A percentile compares a stretch with the other conserved stretches of the same genome.
Conservation (phyloP, 2,888 invertebrate genomes). For the Myathropa florea region DNA sequence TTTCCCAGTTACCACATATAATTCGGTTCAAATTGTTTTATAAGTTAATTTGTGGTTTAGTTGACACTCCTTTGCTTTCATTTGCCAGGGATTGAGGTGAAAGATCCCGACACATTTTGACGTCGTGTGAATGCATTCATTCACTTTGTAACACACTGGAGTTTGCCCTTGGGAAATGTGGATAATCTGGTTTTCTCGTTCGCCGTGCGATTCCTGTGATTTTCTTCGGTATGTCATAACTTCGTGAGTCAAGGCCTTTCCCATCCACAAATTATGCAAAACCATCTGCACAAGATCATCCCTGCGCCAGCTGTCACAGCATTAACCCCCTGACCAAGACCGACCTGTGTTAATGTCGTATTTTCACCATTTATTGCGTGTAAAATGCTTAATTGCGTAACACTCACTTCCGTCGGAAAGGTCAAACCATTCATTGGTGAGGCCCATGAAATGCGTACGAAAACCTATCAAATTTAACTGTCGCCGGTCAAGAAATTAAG, state of each 20-base stretch:
- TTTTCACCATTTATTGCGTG: neutral
- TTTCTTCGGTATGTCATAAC: too few species aligned
- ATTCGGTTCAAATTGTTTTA: neutral
- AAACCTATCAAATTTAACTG: constrained; percentile 21
- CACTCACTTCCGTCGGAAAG: neutral
- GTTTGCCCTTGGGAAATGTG: neutral
- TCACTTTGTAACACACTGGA: neutral
- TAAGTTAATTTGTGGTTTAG: neutral
- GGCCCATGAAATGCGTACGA: neutral
- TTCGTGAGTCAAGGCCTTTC: too few species aligned
- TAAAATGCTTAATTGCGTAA: neutral
- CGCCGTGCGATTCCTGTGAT: too few species aligned
- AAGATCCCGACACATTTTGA: neutral
- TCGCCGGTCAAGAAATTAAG: neutral
- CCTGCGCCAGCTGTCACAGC: neutral
- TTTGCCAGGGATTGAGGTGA: neutral
- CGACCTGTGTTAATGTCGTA: neutral
- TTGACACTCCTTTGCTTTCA: neutral
- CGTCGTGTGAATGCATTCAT: too few species aligned
- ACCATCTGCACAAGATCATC: too few species aligned
- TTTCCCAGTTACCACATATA: neutral
- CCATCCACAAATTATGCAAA: too few species aligned
- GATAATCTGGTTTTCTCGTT: neutral
- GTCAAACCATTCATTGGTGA: neutral
- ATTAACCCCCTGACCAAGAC: neutral